Conservation (phyloP, 64 coral and sea anemone species). For the Pachyseris speciosa region DNA sequence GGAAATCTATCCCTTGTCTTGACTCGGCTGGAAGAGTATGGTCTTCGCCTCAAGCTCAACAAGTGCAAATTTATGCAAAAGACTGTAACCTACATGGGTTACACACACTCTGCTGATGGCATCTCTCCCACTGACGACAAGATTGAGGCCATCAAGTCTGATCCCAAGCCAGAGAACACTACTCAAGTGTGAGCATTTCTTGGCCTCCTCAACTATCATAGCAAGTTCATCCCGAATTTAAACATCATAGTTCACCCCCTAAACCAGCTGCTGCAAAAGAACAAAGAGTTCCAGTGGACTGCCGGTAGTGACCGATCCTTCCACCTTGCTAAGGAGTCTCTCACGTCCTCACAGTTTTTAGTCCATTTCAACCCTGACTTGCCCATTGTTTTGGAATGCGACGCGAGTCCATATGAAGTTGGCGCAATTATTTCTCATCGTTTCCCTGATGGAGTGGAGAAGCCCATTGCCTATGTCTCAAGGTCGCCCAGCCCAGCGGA, state of each 20-base stretch:
- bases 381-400: no score
- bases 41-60: no score
- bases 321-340: conserved; percentile 1
- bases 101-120: background rate
- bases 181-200: no score
- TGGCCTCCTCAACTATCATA: no score
- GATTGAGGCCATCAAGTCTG: background rate
- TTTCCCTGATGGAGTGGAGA: conserved; percentile 45
- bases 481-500: conserved; percentile 12
- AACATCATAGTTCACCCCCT: background rate
- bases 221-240: background rate
- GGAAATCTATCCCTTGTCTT: background rate
- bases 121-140: background rate
- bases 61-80: no score
- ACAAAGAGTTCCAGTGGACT: no score
- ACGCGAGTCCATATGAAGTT: conserved; percentile 1
- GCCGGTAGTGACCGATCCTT: background rate
- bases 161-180: background rate
- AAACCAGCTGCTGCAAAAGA: background rate
- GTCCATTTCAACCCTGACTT: no score
- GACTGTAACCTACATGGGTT: no score
- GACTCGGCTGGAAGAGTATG: background rate
- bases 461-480: conserved; percentile 39
- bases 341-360: conserved; percentile 19
- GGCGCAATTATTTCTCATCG: background rate